Evolutionary conservation across 2,888 invertebrate genomes (phyloP), one percentile per base, ranked within the genome.

Genomic region (Blastobasis adustella): DNA sequence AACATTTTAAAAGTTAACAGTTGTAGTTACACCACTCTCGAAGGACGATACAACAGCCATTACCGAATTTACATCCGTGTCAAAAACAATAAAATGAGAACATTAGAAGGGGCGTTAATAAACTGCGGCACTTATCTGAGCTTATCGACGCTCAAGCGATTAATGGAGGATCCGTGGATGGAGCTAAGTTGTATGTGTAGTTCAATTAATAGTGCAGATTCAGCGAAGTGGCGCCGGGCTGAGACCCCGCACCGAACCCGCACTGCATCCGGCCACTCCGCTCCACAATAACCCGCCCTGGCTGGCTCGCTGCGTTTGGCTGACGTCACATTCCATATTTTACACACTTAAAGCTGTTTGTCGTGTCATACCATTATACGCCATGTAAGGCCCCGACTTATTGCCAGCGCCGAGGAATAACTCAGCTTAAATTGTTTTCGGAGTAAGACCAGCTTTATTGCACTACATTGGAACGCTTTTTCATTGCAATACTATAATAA

Each of bases 331-430:
- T 71, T 68, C 83, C 82, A 86, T 88, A 87, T 81, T 85, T 88
- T 82, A 87, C 79, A 83, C 83, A 84, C 83, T 87, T 87, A 86
- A 85, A 87, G 84, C 86, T 87, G 86, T 86, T 87, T 87, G 88
- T 86, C 85, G 85, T 83, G 85, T 87, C 83, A 83, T 83, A 86
- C 86, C 79, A 88, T 87, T 88, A 87, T 87, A 83, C 82, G 82
- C 73, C 79, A 79, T 85, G 86, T 87, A 86, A 82, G 78, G 76
- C 80, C 67, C 64, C 67, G 80, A 87, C 84, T 87, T 87, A 85
- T 76, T 81, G 82, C 85, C 79, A 74, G 71, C 71, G 69, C 58
- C 63, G 67, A 76, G 69, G 71, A 76, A 86, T 86, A 84, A 83
- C 73, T 84, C 81, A 81, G 73, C 79, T 82, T 79, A 82, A 87